A percentile compares a stretch with the other conserved stretches of the same genome.
phyloP scores from a whole-genome alignment of 1,140 invertebrate species.

The Penaeus vannamei region DNA sequence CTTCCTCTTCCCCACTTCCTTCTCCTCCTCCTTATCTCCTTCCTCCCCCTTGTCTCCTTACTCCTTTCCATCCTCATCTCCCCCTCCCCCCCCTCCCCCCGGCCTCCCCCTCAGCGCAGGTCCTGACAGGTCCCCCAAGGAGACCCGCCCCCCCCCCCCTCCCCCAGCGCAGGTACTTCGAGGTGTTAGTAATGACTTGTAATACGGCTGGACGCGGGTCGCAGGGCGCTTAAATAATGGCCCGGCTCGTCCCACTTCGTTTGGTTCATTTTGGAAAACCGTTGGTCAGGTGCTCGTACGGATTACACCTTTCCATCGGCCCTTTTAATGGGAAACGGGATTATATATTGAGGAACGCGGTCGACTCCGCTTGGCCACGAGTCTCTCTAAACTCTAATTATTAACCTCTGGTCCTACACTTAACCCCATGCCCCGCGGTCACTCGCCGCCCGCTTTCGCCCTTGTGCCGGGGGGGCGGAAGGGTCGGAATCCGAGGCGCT shows the following conservation, averaged over 20 bases:
- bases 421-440: slow-evolving; percentile 4
- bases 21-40: too few relatives aligned
- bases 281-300: background rate
- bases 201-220: background rate
- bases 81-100: too few relatives aligned
- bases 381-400: slow-evolving; percentile 62
- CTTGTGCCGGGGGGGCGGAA: background rate
- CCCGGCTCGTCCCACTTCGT: background rate
- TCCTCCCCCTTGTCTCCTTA: too few relatives aligned
- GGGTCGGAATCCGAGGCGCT: slow-evolving; percentile 7
- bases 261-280: slow-evolving; percentile 5
- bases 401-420: slow-evolving; percentile 49
- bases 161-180: too few relatives aligned
- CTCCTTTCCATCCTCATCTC: too few relatives aligned
- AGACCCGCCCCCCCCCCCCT: too few relatives aligned
- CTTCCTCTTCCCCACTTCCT: too few relatives aligned
- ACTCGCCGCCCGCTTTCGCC: background rate
- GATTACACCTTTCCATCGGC: slow-evolving; percentile 39
- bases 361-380: slow-evolving; percentile 44
- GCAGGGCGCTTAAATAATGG: background rate
- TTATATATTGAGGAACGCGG: slow-evolving; percentile 43
- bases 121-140: too few relatives aligned
- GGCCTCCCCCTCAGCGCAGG: too few relatives aligned
- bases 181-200: too few relatives aligned
- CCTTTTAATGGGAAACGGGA: slow-evolving; percentile 30